Conservation (phyloP, 2,113 vertebrate genomes). For the human region GRCh38 chr4:36165001-36165500, state of each 20-base stretch:
- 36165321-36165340: constrained; percentile 24
- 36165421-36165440: constrained; percentile 25
- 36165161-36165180: constrained; percentile 84
- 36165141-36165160: constrained; percentile 88
- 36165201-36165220: constrained; percentile 60
- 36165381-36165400: constrained; percentile 42
- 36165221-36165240: constrained; percentile 36
- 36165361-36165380: neutral
- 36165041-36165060: constrained; percentile 96
- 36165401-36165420: neutral
- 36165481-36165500: constrained; percentile 37
- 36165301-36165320: constrained; percentile 29
- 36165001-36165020: constrained; percentile 99
- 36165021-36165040: constrained; percentile 99
- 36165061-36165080: constrained; percentile 96
- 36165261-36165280: constrained; percentile 58
- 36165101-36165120: constrained; percentile 96
- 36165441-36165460: neutral
- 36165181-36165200: constrained; percentile 73
- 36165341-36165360: neutral
- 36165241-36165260: constrained; percentile 43
- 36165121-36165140: constrained; percentile 87
- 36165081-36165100: constrained; percentile 95
- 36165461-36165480: constrained; percentile 12
- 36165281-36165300: constrained; percentile 21